Evolutionary conservation across 2,888 invertebrate genomes (phyloP), one percentile per base, ranked within the genome.

Genomic region (Creontiades dilutus): DNA sequence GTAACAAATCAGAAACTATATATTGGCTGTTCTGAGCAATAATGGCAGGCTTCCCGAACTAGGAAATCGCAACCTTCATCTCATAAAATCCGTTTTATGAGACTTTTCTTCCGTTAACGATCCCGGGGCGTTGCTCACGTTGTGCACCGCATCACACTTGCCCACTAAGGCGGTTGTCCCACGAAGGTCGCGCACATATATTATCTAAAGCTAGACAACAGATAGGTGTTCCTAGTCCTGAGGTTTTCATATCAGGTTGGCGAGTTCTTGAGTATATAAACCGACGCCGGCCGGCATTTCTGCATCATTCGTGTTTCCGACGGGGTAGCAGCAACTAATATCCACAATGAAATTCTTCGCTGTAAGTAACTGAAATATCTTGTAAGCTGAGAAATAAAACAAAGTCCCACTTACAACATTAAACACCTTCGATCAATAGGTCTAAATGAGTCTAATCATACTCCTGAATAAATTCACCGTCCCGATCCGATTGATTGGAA

Each of bases 261-360:
- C 37, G 7, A 7, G 37, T 37, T n/a, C n/a, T 57, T n/a, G 48
- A 47, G 19, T 81, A 81, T 81, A 81, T 47, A 81, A 81, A 48
- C 81, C 5, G 14, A 16, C 16, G 47, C 81, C 81, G 81, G 81
- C 81, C 81, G 48, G 48, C 47, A 12, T 1, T 48, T 14, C 7
- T 3, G n/a, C 19, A 46, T 37, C 47, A 81, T 47, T 81, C 47
- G 81, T 46, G 46, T 81, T 81, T 48, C 47, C 48, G 16, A 46
- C 81, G 81, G 81, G 19, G 48, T 23, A 46, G 23, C 81, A 81
- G 81, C 81, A 81, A 81, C 81, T 28, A 27, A 23, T 46, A 78
- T 16, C 78, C 28, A 81, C 4, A 14, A 81, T 81, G 81, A 81
- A 81, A 47, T 81, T 81, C 81, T 81, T 81, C 81, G 81, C 81